Base-by-base conservation (phyloP, 2,888 invertebrate genomes). In the Agrotis clavis region DNA sequence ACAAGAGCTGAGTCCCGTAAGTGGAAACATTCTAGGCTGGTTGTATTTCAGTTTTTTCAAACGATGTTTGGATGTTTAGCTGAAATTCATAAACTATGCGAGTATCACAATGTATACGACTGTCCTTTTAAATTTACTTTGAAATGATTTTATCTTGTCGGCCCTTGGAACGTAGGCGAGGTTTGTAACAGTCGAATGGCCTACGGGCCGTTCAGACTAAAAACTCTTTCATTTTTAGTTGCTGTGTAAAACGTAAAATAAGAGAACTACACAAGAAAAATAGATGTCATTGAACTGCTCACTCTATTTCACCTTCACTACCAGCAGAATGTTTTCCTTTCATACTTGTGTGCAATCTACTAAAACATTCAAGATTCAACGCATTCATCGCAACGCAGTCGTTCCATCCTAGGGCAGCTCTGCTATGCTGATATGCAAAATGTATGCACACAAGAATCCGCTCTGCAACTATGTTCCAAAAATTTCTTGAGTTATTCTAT, bases 401-500 rank as follows among this genome's bases (percentile, higher is more conserved):
- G 18, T 64, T 54, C 25, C 21, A 54, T 45, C n/a, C 18, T 66
- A 48, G 35, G 35, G 7, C 21, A 7, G 21, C 25, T 25, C 18
- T 35, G 35, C 25, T 25, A n/a, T 35, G 35, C 77, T 50, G 54
- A 77, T 77, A 77, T 56, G 54, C n/a, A 61, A 69, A 77, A 54
- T 68, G 30, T 50, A 77, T 74, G 74, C 48, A 50, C 54, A 77
- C 50, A 70, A 50, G 60, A 61, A 56, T 77, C 14, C n/a, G 18
- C 16, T 53, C 9, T 30, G 45, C 25, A 54, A 56, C 53, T 14
- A 50, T 14, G 13, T 60, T 48, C 19, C 41, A 50, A 60, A 60
- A 16, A 54, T 54, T 69, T 76, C 54, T 35, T 16, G 30, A 60
- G 50, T 45, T 69, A 50, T 69, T 69, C 68, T 21, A 77, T 54